Evolutionary conservation across 2,888 invertebrate species (phyloP).

Genomic region (Belgica antarctica): DNA sequence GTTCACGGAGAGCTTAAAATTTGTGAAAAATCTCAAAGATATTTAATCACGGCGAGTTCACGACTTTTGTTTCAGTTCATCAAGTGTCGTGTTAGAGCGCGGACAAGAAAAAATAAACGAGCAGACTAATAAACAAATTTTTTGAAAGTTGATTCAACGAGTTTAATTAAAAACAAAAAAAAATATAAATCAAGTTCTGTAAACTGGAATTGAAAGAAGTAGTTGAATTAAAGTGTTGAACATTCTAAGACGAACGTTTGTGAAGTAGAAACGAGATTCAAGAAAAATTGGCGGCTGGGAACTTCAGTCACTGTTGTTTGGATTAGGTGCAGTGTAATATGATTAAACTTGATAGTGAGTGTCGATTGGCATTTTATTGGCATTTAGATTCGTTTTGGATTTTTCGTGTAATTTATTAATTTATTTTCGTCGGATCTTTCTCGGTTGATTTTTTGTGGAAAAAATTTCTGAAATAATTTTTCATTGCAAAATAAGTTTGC

Average conservation of each 20-base stretch:
- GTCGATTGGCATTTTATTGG: neutral
- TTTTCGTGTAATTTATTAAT: no score
- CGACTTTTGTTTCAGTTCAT: neutral
- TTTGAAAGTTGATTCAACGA: neutral
- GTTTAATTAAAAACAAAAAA: neutral
- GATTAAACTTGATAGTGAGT: neutral
- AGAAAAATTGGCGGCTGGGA: no score
- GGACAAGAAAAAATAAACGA: neutral
- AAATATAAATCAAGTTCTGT: no score
- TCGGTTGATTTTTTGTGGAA: no score
- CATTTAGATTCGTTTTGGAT: no score
- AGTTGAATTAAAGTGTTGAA: neutral
- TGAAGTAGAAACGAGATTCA: no score
- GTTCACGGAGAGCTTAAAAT: no score
- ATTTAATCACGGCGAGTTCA: constrained; percentile 1
- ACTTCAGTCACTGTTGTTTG: neutral
- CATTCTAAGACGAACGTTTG: neutral
- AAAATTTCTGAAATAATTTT: no score
- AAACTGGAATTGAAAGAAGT: neutral
- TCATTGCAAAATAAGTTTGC: no score
- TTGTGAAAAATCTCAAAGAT: neutral
- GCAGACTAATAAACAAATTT: neutral
- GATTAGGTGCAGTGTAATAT: constrained; percentile 7
- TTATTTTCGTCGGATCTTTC: no score
- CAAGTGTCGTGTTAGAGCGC: neutral